Evolutionary conservation across 2,797 vertebrate genomes (phyloP).

Genomic region (Chromobotia macracanthus): DNA sequence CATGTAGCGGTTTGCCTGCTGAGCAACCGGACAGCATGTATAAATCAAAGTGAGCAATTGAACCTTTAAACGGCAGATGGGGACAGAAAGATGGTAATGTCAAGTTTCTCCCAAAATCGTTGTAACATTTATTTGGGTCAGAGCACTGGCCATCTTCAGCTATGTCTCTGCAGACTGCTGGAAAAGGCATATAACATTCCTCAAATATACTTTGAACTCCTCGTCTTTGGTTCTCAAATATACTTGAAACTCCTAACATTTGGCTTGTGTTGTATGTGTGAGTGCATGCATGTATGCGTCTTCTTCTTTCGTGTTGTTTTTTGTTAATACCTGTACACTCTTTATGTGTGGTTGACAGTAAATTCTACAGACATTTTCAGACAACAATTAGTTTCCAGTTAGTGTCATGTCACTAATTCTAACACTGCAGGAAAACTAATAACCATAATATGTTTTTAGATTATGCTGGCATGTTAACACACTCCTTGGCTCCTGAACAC

Average conservation of each 20-base stretch:
- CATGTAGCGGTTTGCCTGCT: conserved; percentile 25
- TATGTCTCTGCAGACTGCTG: conserved; percentile 11
- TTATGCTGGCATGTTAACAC: conserved; percentile 20
- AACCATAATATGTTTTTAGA: conserved; percentile 5
- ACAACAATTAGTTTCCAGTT: conserved; percentile 10
- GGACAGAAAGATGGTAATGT: conserved; percentile 46
- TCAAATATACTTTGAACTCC: not conserved
- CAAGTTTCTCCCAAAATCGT: conserved; percentile 43
- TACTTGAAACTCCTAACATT: not conserved
- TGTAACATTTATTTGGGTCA: conserved; percentile 57
- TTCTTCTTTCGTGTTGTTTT: not conserved
- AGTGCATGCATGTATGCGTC: not conserved
- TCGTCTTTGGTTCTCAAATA: not conserved
- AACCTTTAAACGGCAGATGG: conserved; percentile 56
- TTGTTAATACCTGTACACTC: not conserved
- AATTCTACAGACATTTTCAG: not conserved
- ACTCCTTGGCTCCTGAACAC: not conserved
- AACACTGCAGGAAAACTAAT: conserved; percentile 13
- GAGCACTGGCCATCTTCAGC: conserved; percentile 16
- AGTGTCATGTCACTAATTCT: not conserved
- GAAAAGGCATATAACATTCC: conserved; percentile 26
- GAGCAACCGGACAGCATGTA: conserved; percentile 49
- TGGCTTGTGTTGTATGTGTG: not conserved
- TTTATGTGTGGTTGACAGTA: not conserved
- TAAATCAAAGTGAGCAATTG: conserved; percentile 61